phyloP scores from a whole-genome alignment of 2,888 invertebrate genomes.

The Mesoligia furuncula region DNA sequence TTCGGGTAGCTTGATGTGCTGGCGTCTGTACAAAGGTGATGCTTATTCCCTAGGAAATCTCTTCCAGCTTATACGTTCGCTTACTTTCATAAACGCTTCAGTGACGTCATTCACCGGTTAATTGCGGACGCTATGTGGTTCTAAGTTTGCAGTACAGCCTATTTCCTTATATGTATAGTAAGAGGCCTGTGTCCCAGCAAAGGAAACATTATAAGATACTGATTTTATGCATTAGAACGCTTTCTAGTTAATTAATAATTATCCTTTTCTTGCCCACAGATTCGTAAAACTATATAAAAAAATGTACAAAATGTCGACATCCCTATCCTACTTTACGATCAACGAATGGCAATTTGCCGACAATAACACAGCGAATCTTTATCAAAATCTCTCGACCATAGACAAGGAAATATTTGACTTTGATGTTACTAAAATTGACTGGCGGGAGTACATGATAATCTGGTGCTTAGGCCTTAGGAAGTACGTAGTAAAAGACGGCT shows the following conservation, averaged over 20 bases:
- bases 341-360: conserved; percentile 69
- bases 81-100: no score
- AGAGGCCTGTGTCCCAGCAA: no score
- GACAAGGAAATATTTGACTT: conserved; percentile 71
- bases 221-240: no score
- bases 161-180: no score
- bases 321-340: conserved; percentile 58
- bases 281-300: conserved; percentile 64
- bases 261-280: conserved; percentile 49
- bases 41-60: no score
- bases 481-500: conserved; percentile 68
- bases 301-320: conserved; percentile 61
- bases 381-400: conserved; percentile 49
- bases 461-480: conserved; percentile 69
- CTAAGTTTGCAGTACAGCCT: no score
- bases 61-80: no score
- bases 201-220: no score
- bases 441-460: conserved; percentile 52
- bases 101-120: no score
- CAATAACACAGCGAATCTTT: conserved; percentile 57
- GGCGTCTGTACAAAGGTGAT: no score
- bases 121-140: no score
- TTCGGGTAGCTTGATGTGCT: no score
- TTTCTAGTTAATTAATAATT: background rate
- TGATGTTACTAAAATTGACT: conserved; percentile 62